Base-by-base conservation (phyloP, 2,888 invertebrate species). In the Crocallis elinguaria region DNA sequence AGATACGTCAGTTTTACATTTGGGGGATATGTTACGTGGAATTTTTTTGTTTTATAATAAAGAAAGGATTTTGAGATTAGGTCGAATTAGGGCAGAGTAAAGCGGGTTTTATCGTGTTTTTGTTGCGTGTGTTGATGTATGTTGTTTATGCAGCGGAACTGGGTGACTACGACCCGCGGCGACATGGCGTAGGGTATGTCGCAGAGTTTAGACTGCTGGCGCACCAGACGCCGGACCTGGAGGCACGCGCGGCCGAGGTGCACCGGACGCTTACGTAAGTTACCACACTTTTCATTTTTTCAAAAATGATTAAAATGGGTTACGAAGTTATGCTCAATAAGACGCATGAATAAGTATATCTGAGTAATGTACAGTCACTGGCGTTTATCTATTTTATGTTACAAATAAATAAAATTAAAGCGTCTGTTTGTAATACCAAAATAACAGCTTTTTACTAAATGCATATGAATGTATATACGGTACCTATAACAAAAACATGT, bases 201-300 rank as follows among this genome's bases (percentile, higher is more conserved):
- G 97, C 98, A 8, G 98, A 99, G 92, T 98, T 99, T 87, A 94
- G 98, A 60, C 95, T 98, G 80, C 92, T 98, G 69, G 95, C 98
- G 38, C 98, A 97, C 86, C 98, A 99, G 90, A 97, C 97, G 45
- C 94, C 96, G 29, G 98, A 98, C 80, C 90, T 98, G 71, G 98
- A 99, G 88, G 93, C 94, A 48, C 93, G 96, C 69, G 97, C 98
- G 64, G 95, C 95, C 29, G 97, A 97, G 74, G 93, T 98, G 69
- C 98, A 99, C 85, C 95, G 96, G 83, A 95, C 96, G 63, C 92
- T 98, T 52, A 94, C 96, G 96, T 97, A 89, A 94, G 95, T 93
- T 17, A 8, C 4, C 1, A n/a, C 11, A n/a, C 19, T 11, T 3
- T 5, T 4, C 11, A 6, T 5, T 1, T 37, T 23, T 37, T 37